Conservation (phyloP, 2,113 vertebrate species). For the Cheirogaleus medius region DNA sequence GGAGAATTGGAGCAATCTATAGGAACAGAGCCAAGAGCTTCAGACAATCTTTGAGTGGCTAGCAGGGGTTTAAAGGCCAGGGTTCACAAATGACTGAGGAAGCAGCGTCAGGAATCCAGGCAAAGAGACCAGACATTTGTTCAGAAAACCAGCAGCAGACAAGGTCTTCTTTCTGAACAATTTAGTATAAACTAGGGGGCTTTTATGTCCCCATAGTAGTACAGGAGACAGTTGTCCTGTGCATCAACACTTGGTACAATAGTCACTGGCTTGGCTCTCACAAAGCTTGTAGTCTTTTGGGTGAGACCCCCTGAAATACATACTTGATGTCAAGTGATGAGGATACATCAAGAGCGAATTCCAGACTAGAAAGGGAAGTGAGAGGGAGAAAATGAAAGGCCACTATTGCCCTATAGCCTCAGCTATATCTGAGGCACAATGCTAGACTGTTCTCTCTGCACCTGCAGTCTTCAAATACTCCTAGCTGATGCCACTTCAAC, state of each 20-base stretch:
- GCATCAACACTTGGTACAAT: neutral
- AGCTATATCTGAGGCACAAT: too few relatives aligned
- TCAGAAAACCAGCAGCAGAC: neutral
- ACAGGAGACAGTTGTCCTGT: fast-evolving
- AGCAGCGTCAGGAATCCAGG: neutral
- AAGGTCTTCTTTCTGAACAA: neutral
- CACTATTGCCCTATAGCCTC: neutral
- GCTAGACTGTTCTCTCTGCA: neutral
- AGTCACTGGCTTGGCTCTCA: neutral
- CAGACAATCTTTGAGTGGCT: neutral
- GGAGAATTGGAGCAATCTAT: neutral
- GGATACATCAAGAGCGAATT: neutral
- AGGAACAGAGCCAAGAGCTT: neutral
- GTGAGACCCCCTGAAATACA: neutral
- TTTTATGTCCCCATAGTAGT: neutral
- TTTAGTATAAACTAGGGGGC: neutral
- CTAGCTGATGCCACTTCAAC: neutral
- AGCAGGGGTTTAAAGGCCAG: neutral
- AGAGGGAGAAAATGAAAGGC: neutral
- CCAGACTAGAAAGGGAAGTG: neutral
- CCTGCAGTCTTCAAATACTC: neutral
- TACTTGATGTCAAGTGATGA: neutral
- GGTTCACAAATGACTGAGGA: neutral
- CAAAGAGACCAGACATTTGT: neutral
- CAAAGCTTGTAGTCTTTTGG: neutral